Evolutionary conservation across 2,113 vertebrate species (phyloP), one percentile per base, ranked within the genome.

Genomic region (Xenus cinereus): DNA sequence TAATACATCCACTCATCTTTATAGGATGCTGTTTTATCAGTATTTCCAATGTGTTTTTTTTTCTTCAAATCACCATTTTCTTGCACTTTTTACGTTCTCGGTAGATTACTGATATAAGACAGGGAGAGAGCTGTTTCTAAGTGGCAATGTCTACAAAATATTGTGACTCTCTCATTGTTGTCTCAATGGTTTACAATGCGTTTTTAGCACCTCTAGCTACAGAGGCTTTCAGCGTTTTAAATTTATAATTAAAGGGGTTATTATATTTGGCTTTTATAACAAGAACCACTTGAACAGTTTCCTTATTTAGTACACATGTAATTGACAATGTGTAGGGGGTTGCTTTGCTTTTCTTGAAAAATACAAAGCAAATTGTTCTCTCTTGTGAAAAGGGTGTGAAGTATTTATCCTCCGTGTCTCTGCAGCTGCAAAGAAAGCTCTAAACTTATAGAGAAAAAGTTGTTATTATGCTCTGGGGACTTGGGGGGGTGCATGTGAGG

Each of bases 211-310:
- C 10, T 80, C 48, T 56, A 78, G 77, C 77, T 81, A 50, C 21
- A 81, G 83, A 89, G 43, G 26, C 22, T 88, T 94, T 92, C 79
- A 71, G 26, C 22, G 73, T 79, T 91, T 85, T 2, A 46, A 22
- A 69, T 84, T 79, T 62, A 32, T 69, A 87, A 79, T 62, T 78
- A 43, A 90, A 45, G 13, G 17, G 4, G 15, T 69, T 64, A 32
- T 84, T 91, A 69, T 54, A 77, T 87, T 94, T 95, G 67, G 23
- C 46, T 96, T 94, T 73, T 46, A 27, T 85, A 95, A 94, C 30
- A 90, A 83, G 71, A 92, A 82, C 48, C 64, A 87, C 24, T 89
- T 91, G 84, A 92, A 33, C 22, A 41, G 12, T 72, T 94, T 91
- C 73, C 46, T 74, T 87, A 51, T 91, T 92, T 94, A 90, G 86